phyloP scores from a whole-genome alignment of 2,797 vertebrate genomes.

The Enteromius unitaeniatus region DNA sequence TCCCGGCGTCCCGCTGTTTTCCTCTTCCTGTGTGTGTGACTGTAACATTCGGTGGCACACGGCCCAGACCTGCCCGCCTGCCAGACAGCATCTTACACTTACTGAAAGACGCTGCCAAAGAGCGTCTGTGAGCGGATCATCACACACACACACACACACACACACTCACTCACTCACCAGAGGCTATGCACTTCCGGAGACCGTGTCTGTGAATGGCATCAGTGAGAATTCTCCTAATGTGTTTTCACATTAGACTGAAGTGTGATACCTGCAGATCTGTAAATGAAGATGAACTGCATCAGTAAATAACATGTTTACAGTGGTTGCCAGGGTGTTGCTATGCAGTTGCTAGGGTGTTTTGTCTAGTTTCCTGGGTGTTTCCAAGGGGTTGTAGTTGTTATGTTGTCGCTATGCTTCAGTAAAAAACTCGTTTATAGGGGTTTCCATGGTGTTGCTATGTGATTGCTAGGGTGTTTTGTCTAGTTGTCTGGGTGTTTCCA shows the following conservation, averaged over 20 bases:
- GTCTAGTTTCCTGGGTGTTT: background rate
- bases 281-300: background rate
- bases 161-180: background rate
- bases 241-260: background rate
- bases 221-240: background rate
- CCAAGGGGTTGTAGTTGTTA: background rate
- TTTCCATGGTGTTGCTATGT: background rate
- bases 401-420: background rate
- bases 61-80: slow-evolving; percentile 32
- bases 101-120: slow-evolving; percentile 9
- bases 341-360: background rate
- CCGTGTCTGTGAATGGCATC: background rate
- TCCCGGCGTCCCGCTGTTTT: slow-evolving; percentile 36
- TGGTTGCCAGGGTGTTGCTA: background rate
- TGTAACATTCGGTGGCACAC: slow-evolving; percentile 39
- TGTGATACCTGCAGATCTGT: background rate
- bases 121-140: background rate
- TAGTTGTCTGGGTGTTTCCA: too few relatives aligned
- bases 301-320: background rate
- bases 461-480: background rate
- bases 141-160: background rate
- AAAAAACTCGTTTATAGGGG: background rate
- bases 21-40: slow-evolving; percentile 45
- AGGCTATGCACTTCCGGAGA: background rate
- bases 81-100: slow-evolving; percentile 28